Base-by-base conservation (phyloP, 2,888 invertebrate genomes). In the Chaetoderma sp. region DNA sequence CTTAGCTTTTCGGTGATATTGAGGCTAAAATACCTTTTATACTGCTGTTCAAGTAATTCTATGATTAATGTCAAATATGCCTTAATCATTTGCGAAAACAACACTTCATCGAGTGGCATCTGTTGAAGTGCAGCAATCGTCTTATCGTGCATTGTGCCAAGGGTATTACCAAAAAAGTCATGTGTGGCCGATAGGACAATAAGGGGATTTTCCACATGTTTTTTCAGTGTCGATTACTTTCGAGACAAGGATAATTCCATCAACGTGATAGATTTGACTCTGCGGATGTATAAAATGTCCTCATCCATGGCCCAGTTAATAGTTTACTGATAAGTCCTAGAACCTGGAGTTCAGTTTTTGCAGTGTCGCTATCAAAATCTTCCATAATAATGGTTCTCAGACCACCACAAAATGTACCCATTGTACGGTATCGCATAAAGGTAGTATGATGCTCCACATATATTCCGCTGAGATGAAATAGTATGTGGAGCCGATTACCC, bases 381-480 rank as follows among this genome's bases (percentile, higher is more conserved):
- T 18, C 28, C 28, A 21, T 39, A 2, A 70, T n/a, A 39, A 45
- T 39, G n/a, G 60, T 16, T 33, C 44, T 59, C 3, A 65, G 36
- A n/a, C 65, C 68, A 4, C 68, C 65, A 55, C 67, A 68, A 8
- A 68, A 54, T 10, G 59, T 50, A 49, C 44, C 42, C 27, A 54
- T 62, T n/a, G n/a, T n/a, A 27, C 39, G 18, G 13, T 63, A 61
- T 13, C 56, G 27, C 18, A 54, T 5, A 13, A 70, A 55, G 2
- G 32, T 33, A 6, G 36, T 21, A 39, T 56, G 44, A 33, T 70
- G 50, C 16, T 58, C 18, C 13, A 68, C 39, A 1, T 47, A 49
- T 21, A 49, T 59, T 25, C 63, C 70, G 54, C 50, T 50, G n/a
- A 65, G 55, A 42, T 72, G 70, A 47, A 72, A 72, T 23, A 72